Evolutionary conservation across 2,113 vertebrate species (phyloP).

Genomic region (Ia io): DNA sequence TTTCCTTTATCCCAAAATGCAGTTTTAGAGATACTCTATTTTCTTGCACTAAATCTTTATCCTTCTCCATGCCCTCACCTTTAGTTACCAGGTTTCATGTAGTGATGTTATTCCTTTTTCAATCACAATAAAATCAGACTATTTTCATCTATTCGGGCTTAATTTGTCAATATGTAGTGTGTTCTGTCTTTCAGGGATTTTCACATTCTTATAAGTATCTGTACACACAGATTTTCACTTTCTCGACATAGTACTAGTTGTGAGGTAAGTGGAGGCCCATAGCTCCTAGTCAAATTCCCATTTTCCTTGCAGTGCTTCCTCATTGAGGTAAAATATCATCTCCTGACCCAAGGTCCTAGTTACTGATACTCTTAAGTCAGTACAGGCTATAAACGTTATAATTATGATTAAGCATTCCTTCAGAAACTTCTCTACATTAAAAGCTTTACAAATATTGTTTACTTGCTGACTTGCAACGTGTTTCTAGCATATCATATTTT

Average conservation of each 20-base stretch:
- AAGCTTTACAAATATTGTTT: not conserved
- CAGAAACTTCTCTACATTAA: not conserved
- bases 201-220: not conserved
- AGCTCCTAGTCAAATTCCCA: not conserved
- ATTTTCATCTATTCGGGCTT: not conserved
- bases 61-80: not conserved
- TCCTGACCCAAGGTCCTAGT: not conserved
- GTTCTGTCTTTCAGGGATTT: not conserved
- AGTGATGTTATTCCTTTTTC: not conserved
- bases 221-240: not conserved
- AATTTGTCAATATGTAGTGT: not conserved
- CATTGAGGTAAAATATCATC: not conserved
- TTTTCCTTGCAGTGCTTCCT: not conserved
- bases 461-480: not conserved
- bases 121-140: not conserved
- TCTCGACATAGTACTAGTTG: not conserved
- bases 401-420: not conserved
- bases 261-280: not conserved
- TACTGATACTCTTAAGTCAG: not conserved
- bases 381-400: not conserved
- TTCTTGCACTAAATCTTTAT: not conserved
- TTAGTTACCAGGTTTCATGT: not conserved
- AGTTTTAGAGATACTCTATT: not conserved
- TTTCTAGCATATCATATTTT: not conserved
- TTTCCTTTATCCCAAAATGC: not conserved